phyloP scores from a whole-genome alignment of 2,888 invertebrate genomes.

The Hermaeophaga mercurialis region DNA sequence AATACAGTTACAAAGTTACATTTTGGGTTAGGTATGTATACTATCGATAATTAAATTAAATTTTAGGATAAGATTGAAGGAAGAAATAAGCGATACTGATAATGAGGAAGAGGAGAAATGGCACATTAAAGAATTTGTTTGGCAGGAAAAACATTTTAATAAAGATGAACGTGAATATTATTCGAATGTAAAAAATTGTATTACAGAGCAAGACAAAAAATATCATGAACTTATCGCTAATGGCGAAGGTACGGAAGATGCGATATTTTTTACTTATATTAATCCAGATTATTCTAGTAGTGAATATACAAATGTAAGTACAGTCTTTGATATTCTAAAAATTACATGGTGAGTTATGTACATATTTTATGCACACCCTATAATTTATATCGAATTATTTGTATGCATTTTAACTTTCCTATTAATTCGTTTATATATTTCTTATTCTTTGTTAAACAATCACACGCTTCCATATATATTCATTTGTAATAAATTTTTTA shows the following conservation, averaged over 20 bases:
- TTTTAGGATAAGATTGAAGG: conserved; percentile 25
- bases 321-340: too few relatives aligned
- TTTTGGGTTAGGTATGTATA: too few relatives aligned
- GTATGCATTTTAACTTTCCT: too few relatives aligned
- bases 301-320: conserved; percentile 35
- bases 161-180: conserved; percentile 66
- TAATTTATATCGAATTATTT: too few relatives aligned
- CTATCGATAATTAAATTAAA: too few relatives aligned
- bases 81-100: conserved; percentile 35
- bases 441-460: too few relatives aligned
- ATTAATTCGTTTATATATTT: too few relatives aligned
- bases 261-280: conserved; percentile 63
- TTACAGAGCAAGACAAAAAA: conserved; percentile 64
- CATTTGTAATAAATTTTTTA: too few relatives aligned
- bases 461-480: too few relatives aligned
- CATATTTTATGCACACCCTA: too few relatives aligned
- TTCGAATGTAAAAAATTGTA: conserved; percentile 65
- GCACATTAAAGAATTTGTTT: conserved; percentile 60
- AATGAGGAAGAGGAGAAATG: conserved; percentile 35
- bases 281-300: conserved; percentile 61
- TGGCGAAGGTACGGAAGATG: conserved; percentile 50
- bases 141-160: conserved; percentile 78
- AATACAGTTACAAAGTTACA: too few relatives aligned
- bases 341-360: too few relatives aligned
- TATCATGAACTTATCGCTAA: conserved; percentile 60